Percentiles rank a stretch among this genome's conserved stretches.
Evolutionary conservation across 2,888 invertebrate genomes (phyloP).

Genomic region (Synergus laeviventris): DNA sequence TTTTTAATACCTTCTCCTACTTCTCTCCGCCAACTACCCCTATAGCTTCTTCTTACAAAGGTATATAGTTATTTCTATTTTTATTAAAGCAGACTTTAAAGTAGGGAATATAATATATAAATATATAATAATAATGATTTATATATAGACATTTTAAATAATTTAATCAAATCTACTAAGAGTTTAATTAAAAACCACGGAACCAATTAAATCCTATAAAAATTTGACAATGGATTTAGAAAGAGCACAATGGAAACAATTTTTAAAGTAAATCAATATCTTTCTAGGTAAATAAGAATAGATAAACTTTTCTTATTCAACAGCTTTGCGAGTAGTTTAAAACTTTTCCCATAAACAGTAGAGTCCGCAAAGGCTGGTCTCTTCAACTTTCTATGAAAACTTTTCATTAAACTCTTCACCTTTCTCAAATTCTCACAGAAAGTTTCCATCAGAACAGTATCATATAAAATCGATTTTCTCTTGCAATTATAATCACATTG

Average conservation of each 20-base stretch:
- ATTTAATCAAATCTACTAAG: not conserved
- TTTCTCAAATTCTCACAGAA: constrained; percentile 33
- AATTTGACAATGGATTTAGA: not conserved
- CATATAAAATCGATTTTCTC: constrained; percentile 13
- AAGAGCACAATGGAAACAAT: not conserved
- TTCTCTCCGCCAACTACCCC: too few species aligned
- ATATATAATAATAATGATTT: too few species aligned
- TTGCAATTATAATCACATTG: not conserved
- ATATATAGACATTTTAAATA: too few species aligned
- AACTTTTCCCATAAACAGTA: constrained; percentile 35
- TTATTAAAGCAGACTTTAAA: too few species aligned
- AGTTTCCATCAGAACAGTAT: constrained; percentile 18
- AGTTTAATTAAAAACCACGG: not conserved
- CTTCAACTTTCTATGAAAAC: constrained; percentile 18
- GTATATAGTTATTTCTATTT: too few species aligned
- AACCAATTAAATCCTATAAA: not conserved
- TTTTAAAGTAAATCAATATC: constrained; percentile 5
- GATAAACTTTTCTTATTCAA: constrained; percentile 34
- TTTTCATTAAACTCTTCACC: constrained; percentile 29
- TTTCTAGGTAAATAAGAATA: constrained; percentile 1
- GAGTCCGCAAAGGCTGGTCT: constrained; percentile 4
- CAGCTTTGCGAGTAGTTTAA: constrained; percentile 21
- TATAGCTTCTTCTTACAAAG: too few species aligned
- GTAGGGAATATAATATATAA: too few species aligned
- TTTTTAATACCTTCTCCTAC: too few species aligned